Percentiles rank a stretch among this genome's conserved stretches.
Conservation (phyloP, 2,888 invertebrate species). For the Drosophila antonietae region DNA sequence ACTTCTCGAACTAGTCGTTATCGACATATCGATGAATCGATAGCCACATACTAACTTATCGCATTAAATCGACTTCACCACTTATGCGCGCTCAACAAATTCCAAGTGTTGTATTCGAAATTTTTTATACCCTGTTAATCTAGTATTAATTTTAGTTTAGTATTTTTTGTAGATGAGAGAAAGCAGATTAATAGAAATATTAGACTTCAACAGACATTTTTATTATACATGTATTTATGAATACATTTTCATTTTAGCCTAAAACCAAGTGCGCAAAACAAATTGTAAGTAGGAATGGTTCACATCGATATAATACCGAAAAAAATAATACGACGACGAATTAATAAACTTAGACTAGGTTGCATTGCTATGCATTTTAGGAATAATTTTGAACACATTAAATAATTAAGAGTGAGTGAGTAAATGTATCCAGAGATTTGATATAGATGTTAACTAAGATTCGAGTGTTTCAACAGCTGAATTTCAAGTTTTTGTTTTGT, state of each 20-base stretch:
- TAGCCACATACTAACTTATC: constrained; percentile 7
- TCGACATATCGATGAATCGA: constrained; percentile 31
- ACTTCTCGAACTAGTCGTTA: constrained; percentile 46
- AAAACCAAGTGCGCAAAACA: constrained; percentile 69
- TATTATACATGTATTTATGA: constrained; percentile 58
- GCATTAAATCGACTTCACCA: background rate
- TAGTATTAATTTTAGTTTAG: too few species aligned
- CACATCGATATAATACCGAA: constrained; percentile 54
- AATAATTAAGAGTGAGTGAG: constrained; percentile 42
- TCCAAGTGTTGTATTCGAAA: background rate
- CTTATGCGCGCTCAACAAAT: constrained; percentile 2
- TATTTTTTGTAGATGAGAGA: background rate
- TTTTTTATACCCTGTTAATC: background rate
- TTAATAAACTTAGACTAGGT: constrained; percentile 66
- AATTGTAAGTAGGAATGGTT: constrained; percentile 73
- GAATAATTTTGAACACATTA: constrained; percentile 70
- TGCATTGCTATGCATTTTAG: constrained; percentile 60
- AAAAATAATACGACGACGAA: constrained; percentile 13
- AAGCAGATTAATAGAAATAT: constrained; percentile 2
- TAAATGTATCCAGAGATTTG: constrained; percentile 37
- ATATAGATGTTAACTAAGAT: constrained; percentile 19
- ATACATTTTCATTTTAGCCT: constrained; percentile 39
- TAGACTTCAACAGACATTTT: constrained; percentile 69
- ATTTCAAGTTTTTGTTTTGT: constrained; percentile 13
- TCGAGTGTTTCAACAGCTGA: constrained; percentile 1